These are phyloP conservation scores for Orthonyx spaldingii DNA, from an alignment of 2,113 vertebrate genomes.

Conservation along the genomic window DNA sequence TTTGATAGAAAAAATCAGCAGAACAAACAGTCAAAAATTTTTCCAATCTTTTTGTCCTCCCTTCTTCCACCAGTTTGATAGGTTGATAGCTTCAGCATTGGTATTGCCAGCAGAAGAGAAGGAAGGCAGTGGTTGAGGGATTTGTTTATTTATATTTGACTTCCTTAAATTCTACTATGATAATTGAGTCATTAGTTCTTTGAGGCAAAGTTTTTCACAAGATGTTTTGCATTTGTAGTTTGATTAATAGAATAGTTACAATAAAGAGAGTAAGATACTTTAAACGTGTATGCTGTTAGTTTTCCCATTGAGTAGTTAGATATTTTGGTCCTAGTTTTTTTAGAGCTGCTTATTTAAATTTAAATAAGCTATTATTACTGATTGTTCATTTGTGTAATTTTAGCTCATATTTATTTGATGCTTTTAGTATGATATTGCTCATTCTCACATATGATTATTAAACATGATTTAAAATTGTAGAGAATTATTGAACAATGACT, in stretches of 20 bases:
- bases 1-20: background rate
- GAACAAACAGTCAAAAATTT: background rate
- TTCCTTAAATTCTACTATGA: background rate
- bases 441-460: background rate
- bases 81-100: background rate
- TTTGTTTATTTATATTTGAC: background rate
- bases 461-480: conserved; percentile 2
- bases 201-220: background rate
- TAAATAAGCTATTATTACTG: background rate
- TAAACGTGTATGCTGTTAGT: background rate
- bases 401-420: background rate
- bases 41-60: background rate
- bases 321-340: background rate
- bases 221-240: background rate
- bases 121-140: background rate
- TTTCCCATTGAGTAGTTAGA: background rate
- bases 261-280: background rate
- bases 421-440: background rate
- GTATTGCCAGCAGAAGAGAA: background rate
- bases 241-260: background rate
- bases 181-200: background rate
- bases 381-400: background rate
- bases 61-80: background rate
- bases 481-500: background rate
- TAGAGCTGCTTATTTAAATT: background rate